Percentiles rank a stretch among this genome's conserved stretches.
These are phyloP conservation scores for Thecocarcelia acutangulata DNA, from an alignment of 2,888 invertebrate genomes.

Conservation along the genomic window DNA sequence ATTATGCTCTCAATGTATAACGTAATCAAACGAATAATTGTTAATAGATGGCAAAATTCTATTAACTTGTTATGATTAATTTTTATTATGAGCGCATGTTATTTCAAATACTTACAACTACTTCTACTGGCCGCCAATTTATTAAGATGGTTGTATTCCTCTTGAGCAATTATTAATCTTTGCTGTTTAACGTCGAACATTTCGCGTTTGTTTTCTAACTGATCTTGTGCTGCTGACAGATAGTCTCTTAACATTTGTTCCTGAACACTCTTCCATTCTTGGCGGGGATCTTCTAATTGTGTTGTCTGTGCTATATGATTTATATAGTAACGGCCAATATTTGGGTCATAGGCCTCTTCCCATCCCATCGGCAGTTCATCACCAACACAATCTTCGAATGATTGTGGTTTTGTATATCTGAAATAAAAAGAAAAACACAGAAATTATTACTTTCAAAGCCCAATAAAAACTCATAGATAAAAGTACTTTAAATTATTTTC, in stretches of 20 bases:
- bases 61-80: no score
- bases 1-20: not conserved
- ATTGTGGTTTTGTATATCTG: conserved; percentile 97
- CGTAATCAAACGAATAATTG: no score
- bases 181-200: conserved; percentile 98
- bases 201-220: conserved; percentile 97
- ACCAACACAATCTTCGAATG: conserved; percentile 98
- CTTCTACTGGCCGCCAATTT: conserved; percentile 94
- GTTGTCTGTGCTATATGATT: conserved; percentile 98
- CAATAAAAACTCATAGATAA: no score
- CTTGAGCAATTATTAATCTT: conserved; percentile 94
- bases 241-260: conserved; percentile 98
- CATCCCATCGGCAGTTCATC: conserved; percentile 98
- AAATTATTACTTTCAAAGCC: no score
- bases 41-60: no score
- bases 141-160: conserved; percentile 96
- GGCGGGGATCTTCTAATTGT: conserved; percentile 96
- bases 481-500: no score
- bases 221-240: conserved; percentile 96
- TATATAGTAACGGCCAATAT: conserved; percentile 97
- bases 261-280: conserved; percentile 98
- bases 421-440: no score
- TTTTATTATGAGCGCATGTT: no score
- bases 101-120: conserved; percentile 88
- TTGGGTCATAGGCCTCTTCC: conserved; percentile 97